Base-by-base conservation (phyloP, 1,140 invertebrate species). In the Drosophila pruinosa region DNA sequence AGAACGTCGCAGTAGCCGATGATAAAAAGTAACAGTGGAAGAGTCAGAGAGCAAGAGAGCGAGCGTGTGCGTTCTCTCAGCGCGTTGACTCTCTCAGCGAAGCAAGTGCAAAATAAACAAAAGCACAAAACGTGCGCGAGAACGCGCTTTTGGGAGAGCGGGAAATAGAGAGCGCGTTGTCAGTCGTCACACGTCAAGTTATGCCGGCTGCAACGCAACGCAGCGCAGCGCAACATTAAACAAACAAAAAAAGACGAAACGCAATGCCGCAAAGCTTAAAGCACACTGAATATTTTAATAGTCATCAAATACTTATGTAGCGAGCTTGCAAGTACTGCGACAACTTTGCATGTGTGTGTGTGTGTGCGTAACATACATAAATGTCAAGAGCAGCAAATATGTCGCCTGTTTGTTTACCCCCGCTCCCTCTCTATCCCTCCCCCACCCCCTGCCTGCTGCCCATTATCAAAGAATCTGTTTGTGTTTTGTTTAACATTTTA, bases 71-170 rank as follows among this genome's bases (percentile, higher is more conserved):
- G 62, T 48, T 8, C 38, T 21, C 61, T 17, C 41, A 10, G 8
- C 53, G 2, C 43, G 36, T 54, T 28, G 58, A 2, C 58, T 19
- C 45, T 38, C 52, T 41, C 26, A 61, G 34, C 57, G 26, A 45
- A 45, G 22, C 50, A 53, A 21, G 59, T 39, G 64, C 41, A 76
- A 81, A 81, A 81, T 78, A 81, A 82, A 81, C 78, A 81, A 81
- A 81, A 64, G 78, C 78, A 67, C 70, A 54, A 77, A 81, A 74
- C 72, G 81, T 86, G 76, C 76, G 80, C 80, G 83, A 41, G 21
- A 45, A 34, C 50, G 21, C 15, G 43, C 12, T 36, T 38, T 21
- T 10, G 6, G 31, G 28, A 26, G 50, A 31, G 34, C 24, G 43
- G 24, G 39, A n/a, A n/a, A n/a, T n/a, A 21, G 15, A 14, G 28